Conservation (phyloP, 1,140 invertebrate genomes). For the Drosophila sechellia region DNA sequence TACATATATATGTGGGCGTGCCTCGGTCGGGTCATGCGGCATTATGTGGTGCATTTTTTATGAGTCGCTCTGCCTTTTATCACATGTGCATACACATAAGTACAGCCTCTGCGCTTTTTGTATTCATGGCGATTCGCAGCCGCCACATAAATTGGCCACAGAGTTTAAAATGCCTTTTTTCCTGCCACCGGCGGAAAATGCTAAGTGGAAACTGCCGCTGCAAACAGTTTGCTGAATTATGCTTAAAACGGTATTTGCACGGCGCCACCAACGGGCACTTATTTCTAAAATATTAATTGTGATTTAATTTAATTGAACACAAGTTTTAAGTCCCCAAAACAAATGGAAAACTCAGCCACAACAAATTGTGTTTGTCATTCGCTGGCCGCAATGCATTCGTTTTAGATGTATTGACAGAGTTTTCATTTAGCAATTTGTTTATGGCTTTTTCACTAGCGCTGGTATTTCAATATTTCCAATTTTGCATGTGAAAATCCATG, state of each 20-base stretch:
- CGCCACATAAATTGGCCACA: slow-evolving; percentile 69
- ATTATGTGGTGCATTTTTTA: slow-evolving; percentile 81
- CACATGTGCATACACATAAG: slow-evolving; percentile 68
- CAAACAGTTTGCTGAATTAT: slow-evolving; percentile 27
- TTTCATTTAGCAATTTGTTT: slow-evolving; percentile 56
- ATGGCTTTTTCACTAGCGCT: slow-evolving; percentile 5
- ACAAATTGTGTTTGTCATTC: background rate
- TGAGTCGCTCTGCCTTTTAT: slow-evolving; percentile 72
- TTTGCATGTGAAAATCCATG: slow-evolving; percentile 58
- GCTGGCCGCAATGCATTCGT: slow-evolving; percentile 13
- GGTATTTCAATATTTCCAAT: slow-evolving; percentile 27
- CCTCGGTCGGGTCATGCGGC: slow-evolving; percentile 64
- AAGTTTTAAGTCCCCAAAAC: background rate
- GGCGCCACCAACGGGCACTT: background rate
- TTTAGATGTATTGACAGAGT: slow-evolving; percentile 59
- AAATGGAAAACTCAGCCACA: background rate
- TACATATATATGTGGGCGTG: slow-evolving; percentile 54
- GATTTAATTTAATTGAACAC: background rate
- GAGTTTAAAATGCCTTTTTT: slow-evolving; percentile 41
- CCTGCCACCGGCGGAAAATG: slow-evolving; percentile 27
- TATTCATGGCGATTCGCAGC: slow-evolving; percentile 47
- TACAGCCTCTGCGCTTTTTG: slow-evolving; percentile 33
- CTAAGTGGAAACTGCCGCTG: slow-evolving; percentile 34
- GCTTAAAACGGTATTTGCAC: slow-evolving; percentile 25
- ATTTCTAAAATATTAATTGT: slow-evolving; percentile 11